Evolutionary conservation across 2,888 invertebrate genomes (phyloP), one percentile per base, ranked within the genome.

Genomic region (Athripsodes cinereus): DNA sequence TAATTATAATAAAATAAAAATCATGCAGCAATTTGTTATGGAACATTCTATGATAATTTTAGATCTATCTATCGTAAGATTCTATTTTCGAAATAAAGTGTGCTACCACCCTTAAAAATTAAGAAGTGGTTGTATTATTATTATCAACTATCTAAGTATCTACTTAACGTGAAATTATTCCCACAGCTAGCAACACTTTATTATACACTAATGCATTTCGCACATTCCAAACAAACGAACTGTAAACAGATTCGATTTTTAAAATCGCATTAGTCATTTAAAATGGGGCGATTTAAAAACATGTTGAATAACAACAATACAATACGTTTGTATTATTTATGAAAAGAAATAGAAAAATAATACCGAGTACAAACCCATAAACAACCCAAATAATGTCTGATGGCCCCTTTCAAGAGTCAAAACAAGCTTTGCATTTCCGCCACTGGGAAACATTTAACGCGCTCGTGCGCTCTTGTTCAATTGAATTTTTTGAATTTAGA

Each of bases 291-390:
- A 58, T 57, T 48, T 31, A 22, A 55, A 49, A 53, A 57, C 46
- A 48, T 52, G 40, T 47, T 26, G 26, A 26, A 26, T 26, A 26
- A 13, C 31, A 31, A 31, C 31, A 40, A 40, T 40, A 40, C 16
- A 40, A 40, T 26, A 26, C 26, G 26, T 6, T 26, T 26, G n/a
- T n/a, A n/a, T n/a, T n/a, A n/a, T n/a, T n/a, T n/a, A n/a, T 26
- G 40, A 40, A 40, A 40, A 40, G 26, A 3, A 40, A 13, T 13
- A 16, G 40, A 40, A 13, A 40, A 40, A 40, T 31, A 40, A 40
- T n/a, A 44, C 60, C 35, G 31, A 58, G 52, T 60, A 57, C 62
- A 60, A 53, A 60, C 57, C 59, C 57, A 60, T 60, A 62, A 62
- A 62, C 62, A 62, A 55, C 58, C 59, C 55, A 44, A 40, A 40